Conservation (phyloP, 2,888 invertebrate species). For the Dolichomitus sp. region DNA sequence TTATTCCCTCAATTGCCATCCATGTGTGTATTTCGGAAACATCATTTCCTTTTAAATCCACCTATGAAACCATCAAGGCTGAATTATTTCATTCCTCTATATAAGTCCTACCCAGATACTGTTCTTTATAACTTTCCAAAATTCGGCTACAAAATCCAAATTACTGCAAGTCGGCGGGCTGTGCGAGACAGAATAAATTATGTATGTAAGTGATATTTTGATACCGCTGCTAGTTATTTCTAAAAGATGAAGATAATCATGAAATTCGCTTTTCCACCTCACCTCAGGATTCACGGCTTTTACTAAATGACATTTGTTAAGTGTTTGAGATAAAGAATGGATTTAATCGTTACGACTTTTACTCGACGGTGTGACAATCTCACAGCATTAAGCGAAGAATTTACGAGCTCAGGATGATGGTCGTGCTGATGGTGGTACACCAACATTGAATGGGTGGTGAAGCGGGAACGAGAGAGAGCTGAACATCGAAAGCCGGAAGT, state of each 20-base stretch:
- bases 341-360: slow-evolving; percentile 32
- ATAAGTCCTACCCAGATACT: no score
- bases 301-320: not conserved
- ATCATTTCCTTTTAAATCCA: no score
- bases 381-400: slow-evolving; percentile 30
- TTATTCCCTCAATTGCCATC: not conserved
- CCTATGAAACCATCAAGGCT: no score
- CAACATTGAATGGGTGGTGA: slow-evolving; percentile 14
- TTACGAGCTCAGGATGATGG: slow-evolving; percentile 51
- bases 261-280: not conserved
- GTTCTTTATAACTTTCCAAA: no score
- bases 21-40: not conserved
- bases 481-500: slow-evolving; percentile 49
- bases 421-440: slow-evolving; percentile 14
- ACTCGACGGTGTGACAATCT: slow-evolving; percentile 2
- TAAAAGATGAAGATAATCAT: not conserved
- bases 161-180: no score
- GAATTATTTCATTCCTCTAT: no score
- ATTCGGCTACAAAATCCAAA: no score
- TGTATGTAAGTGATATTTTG: no score
- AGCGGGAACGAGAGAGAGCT: slow-evolving; percentile 22
- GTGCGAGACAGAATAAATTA: no score
- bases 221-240: not conserved
- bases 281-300: not conserved
- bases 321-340: not conserved